phyloP scores from a whole-genome alignment of 2,797 vertebrate genomes.

The Fistularia commersonii region DNA sequence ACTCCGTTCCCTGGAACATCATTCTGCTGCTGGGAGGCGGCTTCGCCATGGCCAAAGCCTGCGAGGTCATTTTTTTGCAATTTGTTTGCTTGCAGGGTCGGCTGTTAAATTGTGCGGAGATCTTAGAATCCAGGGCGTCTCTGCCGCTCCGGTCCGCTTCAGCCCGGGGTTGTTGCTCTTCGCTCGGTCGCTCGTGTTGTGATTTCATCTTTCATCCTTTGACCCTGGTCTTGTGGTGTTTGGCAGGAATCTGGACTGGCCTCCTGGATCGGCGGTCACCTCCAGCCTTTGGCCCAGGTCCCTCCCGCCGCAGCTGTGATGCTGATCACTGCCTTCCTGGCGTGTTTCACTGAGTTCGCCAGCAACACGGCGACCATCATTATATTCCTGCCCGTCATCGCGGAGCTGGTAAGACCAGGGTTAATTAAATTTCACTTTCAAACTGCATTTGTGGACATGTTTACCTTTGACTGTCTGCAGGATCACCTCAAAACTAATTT shows the following conservation, averaged over 20 bases:
- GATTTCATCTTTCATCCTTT: constrained; percentile 27
- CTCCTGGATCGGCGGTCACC: constrained; percentile 86
- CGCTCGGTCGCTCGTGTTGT: constrained; percentile 47
- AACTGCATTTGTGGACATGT: too few relatives aligned
- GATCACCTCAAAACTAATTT: too few relatives aligned
- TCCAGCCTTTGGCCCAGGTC: constrained; percentile 85
- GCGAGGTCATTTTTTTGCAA: constrained; percentile 77
- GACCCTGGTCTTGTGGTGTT: constrained; percentile 24
- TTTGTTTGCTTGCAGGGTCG: too few relatives aligned
- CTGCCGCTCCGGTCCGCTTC: constrained; percentile 13
- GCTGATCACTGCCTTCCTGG: constrained; percentile 85
- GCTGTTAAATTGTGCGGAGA: too few relatives aligned
- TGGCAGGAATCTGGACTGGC: constrained; percentile 90
- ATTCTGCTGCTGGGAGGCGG: constrained; percentile 93
- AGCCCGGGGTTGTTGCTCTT: constrained; percentile 11
- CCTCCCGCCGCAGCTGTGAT: constrained; percentile 84
- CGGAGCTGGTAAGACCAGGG: constrained; percentile 84
- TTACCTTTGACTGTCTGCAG: too few relatives aligned
- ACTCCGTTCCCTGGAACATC: constrained; percentile 93
- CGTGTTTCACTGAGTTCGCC: constrained; percentile 94
- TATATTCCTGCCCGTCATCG: constrained; percentile 91
- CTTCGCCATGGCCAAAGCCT: constrained; percentile 96
- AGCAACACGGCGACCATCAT: constrained; percentile 97
- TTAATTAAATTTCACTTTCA: not conserved
- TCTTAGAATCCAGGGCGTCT: not conserved